Evolutionary conservation across 2,888 invertebrate species (phyloP).

Genomic region (Zonitis immaculata): DNA sequence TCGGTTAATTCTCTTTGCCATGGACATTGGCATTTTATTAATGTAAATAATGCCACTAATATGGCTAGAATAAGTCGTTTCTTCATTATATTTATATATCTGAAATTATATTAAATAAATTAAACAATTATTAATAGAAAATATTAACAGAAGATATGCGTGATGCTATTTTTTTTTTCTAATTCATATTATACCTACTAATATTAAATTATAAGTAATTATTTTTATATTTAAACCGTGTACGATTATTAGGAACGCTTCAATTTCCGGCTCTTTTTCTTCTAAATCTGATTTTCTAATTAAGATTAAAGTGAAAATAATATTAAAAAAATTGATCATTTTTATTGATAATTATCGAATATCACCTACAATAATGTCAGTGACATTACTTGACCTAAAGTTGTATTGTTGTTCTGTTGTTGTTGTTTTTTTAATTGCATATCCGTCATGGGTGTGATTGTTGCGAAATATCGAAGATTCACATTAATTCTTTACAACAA

Average conservation of each 20-base stretch:
- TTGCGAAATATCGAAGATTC: slow-evolving; percentile 14
- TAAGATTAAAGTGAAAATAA: no score
- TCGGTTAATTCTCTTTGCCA: slow-evolving; percentile 73
- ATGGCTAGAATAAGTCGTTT: slow-evolving; percentile 31
- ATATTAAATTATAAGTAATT: slow-evolving; percentile 9
- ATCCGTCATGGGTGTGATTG: slow-evolving; percentile 13
- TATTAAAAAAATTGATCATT: no score
- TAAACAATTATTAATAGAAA: background rate
- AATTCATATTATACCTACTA: slow-evolving; percentile 6
- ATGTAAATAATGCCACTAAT: slow-evolving; percentile 30
- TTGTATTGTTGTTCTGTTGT: background rate
- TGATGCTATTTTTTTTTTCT: slow-evolving; percentile 8
- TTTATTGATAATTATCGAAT: slow-evolving; percentile 5
- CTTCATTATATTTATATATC: slow-evolving; percentile 47
- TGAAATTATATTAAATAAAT: slow-evolving; percentile 27
- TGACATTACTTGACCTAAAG: slow-evolving; percentile 15
- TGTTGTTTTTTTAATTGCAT: background rate
- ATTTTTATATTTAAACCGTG: slow-evolving; percentile 10
- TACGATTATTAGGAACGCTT: slow-evolving; percentile 12
- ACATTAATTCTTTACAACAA: no score
- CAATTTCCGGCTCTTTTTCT: slow-evolving; percentile 2
- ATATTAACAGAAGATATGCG: slow-evolving; percentile 9
- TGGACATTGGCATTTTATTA: slow-evolving; percentile 67
- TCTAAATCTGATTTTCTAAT: no score
- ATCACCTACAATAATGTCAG: slow-evolving; percentile 12